These are phyloP conservation scores for Uromys caudimaculatus DNA, from an alignment of 2,797 vertebrate genomes.

Conservation along the genomic window DNA sequence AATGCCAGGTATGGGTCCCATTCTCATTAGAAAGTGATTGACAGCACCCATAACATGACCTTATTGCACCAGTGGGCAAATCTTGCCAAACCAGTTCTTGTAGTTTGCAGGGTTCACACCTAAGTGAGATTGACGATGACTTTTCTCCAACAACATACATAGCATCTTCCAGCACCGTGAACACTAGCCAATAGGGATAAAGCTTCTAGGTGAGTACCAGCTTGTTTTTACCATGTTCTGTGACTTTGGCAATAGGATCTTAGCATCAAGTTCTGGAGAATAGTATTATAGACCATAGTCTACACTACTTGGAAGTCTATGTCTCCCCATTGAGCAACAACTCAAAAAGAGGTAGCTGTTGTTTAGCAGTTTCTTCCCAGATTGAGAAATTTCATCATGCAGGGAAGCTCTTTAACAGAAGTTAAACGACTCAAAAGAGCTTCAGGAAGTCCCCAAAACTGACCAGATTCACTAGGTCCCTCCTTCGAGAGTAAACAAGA, in stretches of 20 bases:
- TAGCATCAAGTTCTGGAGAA: background rate
- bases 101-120: background rate
- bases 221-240: background rate
- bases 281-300: background rate
- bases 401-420: background rate
- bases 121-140: background rate
- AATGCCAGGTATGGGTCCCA: background rate
- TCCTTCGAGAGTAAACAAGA: background rate
- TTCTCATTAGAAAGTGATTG: background rate
- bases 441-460: background rate
- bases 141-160: background rate
- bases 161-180: background rate
- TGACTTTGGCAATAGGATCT: background rate
- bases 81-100: background rate
- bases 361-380: background rate
- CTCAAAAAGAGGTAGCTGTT: background rate
- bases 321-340: background rate
- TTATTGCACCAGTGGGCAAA: background rate
- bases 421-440: background rate
- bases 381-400: background rate
- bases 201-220: background rate
- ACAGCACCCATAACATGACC: background rate
- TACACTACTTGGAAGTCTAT: background rate
- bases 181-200: background rate
- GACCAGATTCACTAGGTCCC: background rate